Evolutionary conservation across 64 coral and sea anemone genomes (phyloP), one percentile per base, ranked within the genome.

Genomic region (Pocillopora damicornis): DNA sequence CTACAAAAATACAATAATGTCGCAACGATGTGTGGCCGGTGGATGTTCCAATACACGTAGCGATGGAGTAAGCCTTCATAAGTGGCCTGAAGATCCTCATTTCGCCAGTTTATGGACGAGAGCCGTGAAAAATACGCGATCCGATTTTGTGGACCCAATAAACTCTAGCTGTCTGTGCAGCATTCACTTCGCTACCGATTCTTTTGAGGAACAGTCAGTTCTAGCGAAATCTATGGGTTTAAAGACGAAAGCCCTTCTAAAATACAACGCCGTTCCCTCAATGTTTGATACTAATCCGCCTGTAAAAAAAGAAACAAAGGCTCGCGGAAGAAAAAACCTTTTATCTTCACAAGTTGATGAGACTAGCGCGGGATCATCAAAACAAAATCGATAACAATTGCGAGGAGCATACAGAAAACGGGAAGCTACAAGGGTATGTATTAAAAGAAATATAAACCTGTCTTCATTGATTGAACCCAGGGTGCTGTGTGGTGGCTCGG

Each of bases 61-160:
- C 36, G 75, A 76, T 76, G 38, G 75, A 76, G 35, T 56, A 76
- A 76, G 75, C 75, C 75, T 76, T 51, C 75, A 76, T 36, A 76
- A 76, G 15, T 76, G 75, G 75, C 75, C 75, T 45, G 75, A 76
- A 76, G 75, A 76, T 76, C 34, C 75, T 15, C 35, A 76, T 36
- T 76, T 74, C 71, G 34, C 36, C 38, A 76, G 18, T 35, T 17
- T 76, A 76, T 76, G 75, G 38, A 76, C 35, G 75, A 76, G 17
- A 38, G 35, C 75, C 36, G 75, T 76, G 75, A 76, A 76, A 36
- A 76, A 76, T 35, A 76, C 36, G 34, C 34, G 36, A 16, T 76
- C 75, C 38, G 75, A 76, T 66, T 15, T 66, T 66, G 15, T 16
- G 4, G 20, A 66, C 63, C 63, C 15, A 20, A 17, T 0, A 22